Evolutionary conservation across 2,113 vertebrate genomes (phyloP).

Genomic region (Cyprinodon tularosa): DNA sequence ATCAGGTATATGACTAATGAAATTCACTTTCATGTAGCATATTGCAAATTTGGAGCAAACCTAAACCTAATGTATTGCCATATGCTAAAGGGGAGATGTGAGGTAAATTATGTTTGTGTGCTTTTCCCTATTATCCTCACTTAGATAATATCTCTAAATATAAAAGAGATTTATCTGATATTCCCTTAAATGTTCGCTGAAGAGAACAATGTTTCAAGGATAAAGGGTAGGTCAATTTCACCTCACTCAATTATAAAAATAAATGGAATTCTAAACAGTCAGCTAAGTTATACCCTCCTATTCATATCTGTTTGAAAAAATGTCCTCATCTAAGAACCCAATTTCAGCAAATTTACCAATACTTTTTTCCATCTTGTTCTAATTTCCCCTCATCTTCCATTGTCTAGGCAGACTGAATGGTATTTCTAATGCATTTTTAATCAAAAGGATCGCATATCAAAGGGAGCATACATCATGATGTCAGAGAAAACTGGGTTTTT

Average conservation of each 20-base stretch:
- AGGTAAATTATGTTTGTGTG: slow-evolving; percentile 66
- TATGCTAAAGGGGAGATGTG: slow-evolving; percentile 35
- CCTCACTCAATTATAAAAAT: slow-evolving; percentile 61
- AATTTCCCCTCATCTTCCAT: not conserved
- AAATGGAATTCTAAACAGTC: slow-evolving; percentile 51
- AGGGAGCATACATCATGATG: slow-evolving; percentile 58
- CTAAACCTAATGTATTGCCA: slow-evolving; percentile 60
- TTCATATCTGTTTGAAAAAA: slow-evolving; percentile 37
- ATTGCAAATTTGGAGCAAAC: slow-evolving; percentile 70
- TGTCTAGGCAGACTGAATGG: slow-evolving; percentile 13
- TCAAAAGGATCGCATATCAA: slow-evolving; percentile 64
- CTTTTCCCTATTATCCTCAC: slow-evolving; percentile 48
- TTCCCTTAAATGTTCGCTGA: slow-evolving; percentile 63
- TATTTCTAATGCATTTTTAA: slow-evolving; percentile 51
- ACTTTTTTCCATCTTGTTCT: not conserved
- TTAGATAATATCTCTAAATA: slow-evolving; percentile 67
- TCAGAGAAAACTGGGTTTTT: slow-evolving; percentile 34
- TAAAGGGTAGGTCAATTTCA: slow-evolving; percentile 54
- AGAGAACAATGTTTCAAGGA: slow-evolving; percentile 59
- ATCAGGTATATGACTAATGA: slow-evolving; percentile 68
- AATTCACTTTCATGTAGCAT: slow-evolving; percentile 63
- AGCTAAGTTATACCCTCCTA: slow-evolving; percentile 42
- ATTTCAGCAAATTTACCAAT: slow-evolving; percentile 40
- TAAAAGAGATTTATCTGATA: slow-evolving; percentile 67
- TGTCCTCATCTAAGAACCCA: slow-evolving; percentile 28